These are phyloP conservation scores for Glaucopsyche alexis DNA, from an alignment of 2,888 invertebrate species.

Conservation along the genomic window DNA sequence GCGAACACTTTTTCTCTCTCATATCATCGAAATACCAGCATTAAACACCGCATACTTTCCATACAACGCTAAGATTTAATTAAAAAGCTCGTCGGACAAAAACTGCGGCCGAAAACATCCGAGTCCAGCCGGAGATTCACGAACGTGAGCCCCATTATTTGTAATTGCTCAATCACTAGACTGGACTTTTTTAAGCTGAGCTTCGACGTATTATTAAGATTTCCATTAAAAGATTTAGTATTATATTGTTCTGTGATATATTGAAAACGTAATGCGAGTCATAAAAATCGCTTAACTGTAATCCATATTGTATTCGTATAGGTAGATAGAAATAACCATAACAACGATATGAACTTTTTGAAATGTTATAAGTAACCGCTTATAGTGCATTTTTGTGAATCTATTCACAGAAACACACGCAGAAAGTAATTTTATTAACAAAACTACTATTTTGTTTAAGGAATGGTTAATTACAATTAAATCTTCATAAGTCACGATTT, in stretches of 20 bases:
- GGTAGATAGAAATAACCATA: background rate
- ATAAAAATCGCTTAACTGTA: background rate
- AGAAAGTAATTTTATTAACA: too few species aligned
- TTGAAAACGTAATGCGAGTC: background rate
- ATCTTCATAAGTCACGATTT: background rate
- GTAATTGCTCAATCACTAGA: conserved; percentile 44
- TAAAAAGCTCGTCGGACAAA: conserved; percentile 61
- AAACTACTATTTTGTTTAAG: background rate
- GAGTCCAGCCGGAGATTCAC: conserved; percentile 49
- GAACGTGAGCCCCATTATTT: conserved; percentile 39
- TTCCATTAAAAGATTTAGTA: conserved; percentile 17
- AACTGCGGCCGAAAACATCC: conserved; percentile 55
- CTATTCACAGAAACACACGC: too few species aligned
- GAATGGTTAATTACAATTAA: conserved; percentile 4
- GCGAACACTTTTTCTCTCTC: conserved; percentile 25
- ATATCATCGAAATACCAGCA: conserved; percentile 38
- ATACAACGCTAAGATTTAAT: conserved; percentile 72
- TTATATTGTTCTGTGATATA: background rate
- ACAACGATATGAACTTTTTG: too few species aligned
- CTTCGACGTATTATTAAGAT: conserved; percentile 21
- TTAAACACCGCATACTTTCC: conserved; percentile 59
- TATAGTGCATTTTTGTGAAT: too few species aligned
- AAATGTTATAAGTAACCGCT: too few species aligned
- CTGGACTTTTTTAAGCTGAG: conserved; percentile 25
- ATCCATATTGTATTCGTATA: background rate